A percentile compares a stretch with the other conserved stretches of the same genome.
Evolutionary conservation across 2,113 vertebrate genomes (phyloP).

Genomic region (Oreochromis tanganicae): DNA sequence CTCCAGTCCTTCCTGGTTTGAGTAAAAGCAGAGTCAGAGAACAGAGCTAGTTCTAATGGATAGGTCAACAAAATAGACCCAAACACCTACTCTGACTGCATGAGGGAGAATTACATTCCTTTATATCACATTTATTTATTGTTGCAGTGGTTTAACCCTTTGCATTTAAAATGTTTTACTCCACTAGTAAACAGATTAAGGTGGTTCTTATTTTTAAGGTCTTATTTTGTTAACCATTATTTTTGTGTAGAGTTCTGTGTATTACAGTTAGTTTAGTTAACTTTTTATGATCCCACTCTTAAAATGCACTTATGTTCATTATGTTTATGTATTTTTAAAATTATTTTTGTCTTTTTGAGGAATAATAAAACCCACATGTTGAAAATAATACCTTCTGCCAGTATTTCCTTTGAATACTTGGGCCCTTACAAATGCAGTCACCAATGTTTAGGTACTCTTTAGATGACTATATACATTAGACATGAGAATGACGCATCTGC

Average conservation of each 20-base stretch:
- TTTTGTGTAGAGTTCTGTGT: neutral
- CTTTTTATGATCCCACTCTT: neutral
- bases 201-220: neutral
- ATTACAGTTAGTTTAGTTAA: neutral
- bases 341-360: neutral
- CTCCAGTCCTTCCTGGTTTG: neutral
- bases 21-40: neutral
- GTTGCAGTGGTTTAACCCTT: neutral
- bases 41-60: neutral
- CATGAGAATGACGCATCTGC: rapidly evolving
- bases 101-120: neutral
- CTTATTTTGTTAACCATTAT: neutral
- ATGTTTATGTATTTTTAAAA: neutral
- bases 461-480: neutral
- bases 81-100: neutral
- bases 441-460: neutral
- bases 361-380: neutral
- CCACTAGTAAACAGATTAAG: neutral
- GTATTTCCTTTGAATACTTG: neutral
- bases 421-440: neutral
- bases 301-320: neutral
- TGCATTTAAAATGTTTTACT: neutral
- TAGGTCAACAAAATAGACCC: neutral
- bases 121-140: neutral
- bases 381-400: neutral